Evolutionary conservation across 2,797 vertebrate species (phyloP), one percentile per base, ranked within the genome.

Genomic region (Enteromius fasciolatus): DNA sequence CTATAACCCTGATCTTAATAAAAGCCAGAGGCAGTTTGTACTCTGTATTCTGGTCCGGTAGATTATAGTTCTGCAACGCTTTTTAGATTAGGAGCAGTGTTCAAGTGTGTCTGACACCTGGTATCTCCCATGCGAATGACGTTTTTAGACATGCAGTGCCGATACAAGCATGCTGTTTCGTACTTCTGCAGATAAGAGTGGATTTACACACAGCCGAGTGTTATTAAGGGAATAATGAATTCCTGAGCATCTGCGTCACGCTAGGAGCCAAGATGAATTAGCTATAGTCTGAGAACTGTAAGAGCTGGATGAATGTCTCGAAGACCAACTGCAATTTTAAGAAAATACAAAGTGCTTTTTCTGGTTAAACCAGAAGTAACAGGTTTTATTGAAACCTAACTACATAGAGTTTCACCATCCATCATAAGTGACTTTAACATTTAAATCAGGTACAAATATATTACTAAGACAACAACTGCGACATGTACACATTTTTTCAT

Each of bases 161-260:
- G 1, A 25, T 3, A 33, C 75, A 33, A 33, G 25, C 44, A 36
- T 23, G 61, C 20, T 6, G 28, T 67, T 23, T 50, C 12, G 5
- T 50, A 36, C 23, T 17, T 23, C 18, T 50, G 44, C 25, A 48
- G 63, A 78, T 78, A 66, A 66, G 76, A 52, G 31, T 14, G 33
- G 44, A 64, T 78, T 78, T 36, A 67, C 63, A 78, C 76, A 39
- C 18, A 23, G 44, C 41, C 15, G 8, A 39, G n/a, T 50, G 20
- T 78, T 36, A 67, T 39, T 39, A 17, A n/a, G 44, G 44, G 46
- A 50, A 78, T 67, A 67, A 36, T 4, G 57, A 44, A 63, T 76
- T 76, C 39, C 75, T 63, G 39, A 46, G 57, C 10, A 12, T 11
- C 10, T 25, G 25, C 33, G 33, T 76, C 57, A 76, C 17, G 0